Percentiles rank a stretch among this genome's conserved stretches.
phyloP scores from a whole-genome alignment of 2,797 vertebrate genomes.

The Eulemur albifrons region DNA sequence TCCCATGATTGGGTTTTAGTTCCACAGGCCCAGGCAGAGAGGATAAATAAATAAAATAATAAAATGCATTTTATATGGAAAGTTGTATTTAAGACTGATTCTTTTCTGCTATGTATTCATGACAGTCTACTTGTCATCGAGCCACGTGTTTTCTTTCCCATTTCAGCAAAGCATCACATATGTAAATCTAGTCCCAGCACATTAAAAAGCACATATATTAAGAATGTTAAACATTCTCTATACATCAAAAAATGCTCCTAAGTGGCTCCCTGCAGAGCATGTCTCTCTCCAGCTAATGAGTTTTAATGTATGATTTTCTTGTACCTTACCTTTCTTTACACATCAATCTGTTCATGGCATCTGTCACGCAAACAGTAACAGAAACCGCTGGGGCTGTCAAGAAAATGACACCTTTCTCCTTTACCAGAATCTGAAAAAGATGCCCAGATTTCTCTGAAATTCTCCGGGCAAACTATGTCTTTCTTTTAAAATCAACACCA shows the following conservation, averaged over 20 bases:
- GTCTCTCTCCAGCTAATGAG: slow-evolving; percentile 83
- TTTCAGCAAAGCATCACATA: slow-evolving; percentile 76
- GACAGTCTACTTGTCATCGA: slow-evolving; percentile 65
- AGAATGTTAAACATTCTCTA: slow-evolving; percentile 81
- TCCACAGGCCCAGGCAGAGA: neutral
- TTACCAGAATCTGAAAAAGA: slow-evolving; percentile 81
- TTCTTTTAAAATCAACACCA: slow-evolving; percentile 81
- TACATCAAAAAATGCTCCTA: slow-evolving; percentile 78
- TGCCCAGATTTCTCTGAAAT: slow-evolving; percentile 81
- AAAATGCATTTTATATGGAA: neutral
- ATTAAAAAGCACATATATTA: slow-evolving; percentile 81
- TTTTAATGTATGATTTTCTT: slow-evolving; percentile 83
- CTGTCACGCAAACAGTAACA: slow-evolving; percentile 83
- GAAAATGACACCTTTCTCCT: slow-evolving; percentile 84
- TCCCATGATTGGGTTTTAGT: neutral
- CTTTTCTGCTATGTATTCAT: slow-evolving; percentile 64
- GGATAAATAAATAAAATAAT: neutral
- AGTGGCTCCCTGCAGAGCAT: slow-evolving; percentile 78
- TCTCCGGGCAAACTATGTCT: slow-evolving; percentile 80
- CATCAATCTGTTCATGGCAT: slow-evolving; percentile 86
- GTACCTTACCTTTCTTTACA: slow-evolving; percentile 80
- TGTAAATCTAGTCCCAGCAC: slow-evolving; percentile 79
- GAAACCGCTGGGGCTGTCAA: slow-evolving; percentile 80
- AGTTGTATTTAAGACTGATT: slow-evolving; percentile 62
- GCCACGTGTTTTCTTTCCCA: slow-evolving; percentile 66